Conservation (phyloP, 2,888 invertebrate genomes). For the Drosophila rubida region DNA sequence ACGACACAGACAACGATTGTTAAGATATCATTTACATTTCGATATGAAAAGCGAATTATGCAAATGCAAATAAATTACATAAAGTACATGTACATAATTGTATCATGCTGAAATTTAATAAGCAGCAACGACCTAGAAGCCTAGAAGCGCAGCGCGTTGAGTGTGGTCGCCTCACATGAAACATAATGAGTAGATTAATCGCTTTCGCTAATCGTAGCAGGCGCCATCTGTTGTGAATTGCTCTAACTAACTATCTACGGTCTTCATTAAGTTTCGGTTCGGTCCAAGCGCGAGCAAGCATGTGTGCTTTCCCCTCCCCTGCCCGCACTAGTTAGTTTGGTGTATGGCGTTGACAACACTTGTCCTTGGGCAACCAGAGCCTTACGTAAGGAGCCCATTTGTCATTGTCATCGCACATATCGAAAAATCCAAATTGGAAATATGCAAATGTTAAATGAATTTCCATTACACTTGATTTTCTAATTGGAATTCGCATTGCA, state of each 20-base stretch:
- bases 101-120: background rate
- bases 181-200: too few species aligned
- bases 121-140: background rate
- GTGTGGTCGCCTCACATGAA: background rate
- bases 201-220: background rate
- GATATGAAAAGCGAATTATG: slow-evolving; percentile 61
- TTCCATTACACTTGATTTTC: slow-evolving; percentile 11
- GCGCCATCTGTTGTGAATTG: background rate
- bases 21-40: slow-evolving; percentile 57
- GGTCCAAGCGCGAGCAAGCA: background rate
- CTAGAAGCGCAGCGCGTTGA: too few species aligned
- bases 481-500: slow-evolving; percentile 15
- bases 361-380: slow-evolving; percentile 3
- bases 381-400: slow-evolving; percentile 3
- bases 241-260: background rate
- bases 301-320: too few species aligned
- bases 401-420: background rate
- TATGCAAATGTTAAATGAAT: slow-evolving; percentile 6
- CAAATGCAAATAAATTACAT: slow-evolving; percentile 40
- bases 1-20: slow-evolving; percentile 18
- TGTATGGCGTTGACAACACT: background rate
- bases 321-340: background rate
- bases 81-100: background rate
- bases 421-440: slow-evolving; percentile 1
- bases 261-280: background rate